A percentile compares a stretch with the other conserved stretches of the same genome.
Conservation (phyloP, 2,113 vertebrate species). For the Chroicocephalus ridibundus region DNA sequence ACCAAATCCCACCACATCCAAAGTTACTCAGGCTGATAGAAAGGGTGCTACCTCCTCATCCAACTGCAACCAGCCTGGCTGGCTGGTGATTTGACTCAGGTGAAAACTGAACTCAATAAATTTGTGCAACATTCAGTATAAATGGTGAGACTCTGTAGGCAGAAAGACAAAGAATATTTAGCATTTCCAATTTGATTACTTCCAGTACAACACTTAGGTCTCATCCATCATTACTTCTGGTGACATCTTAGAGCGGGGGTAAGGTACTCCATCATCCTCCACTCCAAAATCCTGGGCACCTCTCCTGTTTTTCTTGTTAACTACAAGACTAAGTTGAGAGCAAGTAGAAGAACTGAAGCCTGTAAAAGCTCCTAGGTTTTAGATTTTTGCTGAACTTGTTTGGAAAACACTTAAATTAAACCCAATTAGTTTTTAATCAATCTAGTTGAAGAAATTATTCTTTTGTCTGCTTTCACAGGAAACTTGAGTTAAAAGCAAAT, state of each 20-base stretch:
- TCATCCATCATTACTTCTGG: not conserved
- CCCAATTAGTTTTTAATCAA: slow-evolving; percentile 41
- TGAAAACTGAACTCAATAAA: not conserved
- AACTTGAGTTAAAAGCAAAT: slow-evolving; percentile 52
- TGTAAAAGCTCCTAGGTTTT: not conserved
- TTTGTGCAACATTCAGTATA: not conserved
- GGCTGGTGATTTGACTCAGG: not conserved
- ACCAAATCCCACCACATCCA: not conserved
- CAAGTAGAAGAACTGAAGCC: not conserved
- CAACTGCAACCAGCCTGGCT: not conserved
- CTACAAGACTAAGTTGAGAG: not conserved
- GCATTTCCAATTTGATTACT: not conserved
- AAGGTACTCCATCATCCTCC: not conserved
- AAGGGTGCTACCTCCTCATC: not conserved
- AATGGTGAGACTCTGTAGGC: not conserved
- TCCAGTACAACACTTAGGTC: not conserved
- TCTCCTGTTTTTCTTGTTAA: not conserved
- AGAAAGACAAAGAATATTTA: slow-evolving; percentile 9
- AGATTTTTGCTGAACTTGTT: slow-evolving; percentile 22
- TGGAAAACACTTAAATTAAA: slow-evolving; percentile 48
- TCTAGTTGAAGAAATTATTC: slow-evolving; percentile 39
- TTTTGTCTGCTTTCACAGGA: slow-evolving; percentile 27
- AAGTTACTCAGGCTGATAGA: not conserved
- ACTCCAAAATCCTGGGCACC: not conserved
- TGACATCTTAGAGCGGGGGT: not conserved